Base-by-base conservation (phyloP, 2,888 invertebrate genomes). In the Cryptocephalus primarius region DNA sequence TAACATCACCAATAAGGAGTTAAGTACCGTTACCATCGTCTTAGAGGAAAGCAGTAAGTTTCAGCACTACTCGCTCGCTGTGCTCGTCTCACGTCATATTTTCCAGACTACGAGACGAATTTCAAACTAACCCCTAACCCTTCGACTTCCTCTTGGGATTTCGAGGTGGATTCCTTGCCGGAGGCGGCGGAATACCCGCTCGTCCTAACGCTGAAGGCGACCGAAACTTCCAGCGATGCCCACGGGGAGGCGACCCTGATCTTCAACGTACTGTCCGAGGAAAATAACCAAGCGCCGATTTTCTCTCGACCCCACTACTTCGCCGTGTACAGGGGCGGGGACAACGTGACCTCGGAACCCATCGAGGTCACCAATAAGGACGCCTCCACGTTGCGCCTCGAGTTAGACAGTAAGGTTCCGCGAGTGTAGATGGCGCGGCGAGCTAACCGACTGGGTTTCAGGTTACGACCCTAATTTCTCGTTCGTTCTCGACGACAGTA, bases 51-150 rank as follows among this genome's bases (percentile, higher is more conserved):
- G 3, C 22, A 22, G 22, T 22, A 22, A 22, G 22, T 22, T 22
- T 22, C 22, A 22, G 3, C 22, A 22, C 22, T 2, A 22, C 22
- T 6, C 2, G 22, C 22, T 6, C 6, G 40, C 22, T 36, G 33
- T 4, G 9, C 9, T 33, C 8, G 11, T 1, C 1, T 43, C 34
- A 12, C n/a, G 10, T 10, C 1, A 9, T 42, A 44, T 22, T 34
- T 54, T 52, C 44, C 14, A 55, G 53, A 31, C 1, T 53, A 46
- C 34, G 42, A 44, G 31, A n/a, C 34, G 8, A 50, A 52, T 39
- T 54, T 55, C 34, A 41, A 48, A 33, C 43, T 51, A 12, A 33
- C 8, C 32, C 50, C 47, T n/a, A 40, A 52, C 34, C 11, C 11
- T 2, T 8, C n/a, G 1, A 34, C 42, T 9, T 43, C 51, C 4